Evolutionary conservation across 2,888 invertebrate species (phyloP), one percentile per base, ranked within the genome.

Genomic region (Aporophyla lueneburgensis): DNA sequence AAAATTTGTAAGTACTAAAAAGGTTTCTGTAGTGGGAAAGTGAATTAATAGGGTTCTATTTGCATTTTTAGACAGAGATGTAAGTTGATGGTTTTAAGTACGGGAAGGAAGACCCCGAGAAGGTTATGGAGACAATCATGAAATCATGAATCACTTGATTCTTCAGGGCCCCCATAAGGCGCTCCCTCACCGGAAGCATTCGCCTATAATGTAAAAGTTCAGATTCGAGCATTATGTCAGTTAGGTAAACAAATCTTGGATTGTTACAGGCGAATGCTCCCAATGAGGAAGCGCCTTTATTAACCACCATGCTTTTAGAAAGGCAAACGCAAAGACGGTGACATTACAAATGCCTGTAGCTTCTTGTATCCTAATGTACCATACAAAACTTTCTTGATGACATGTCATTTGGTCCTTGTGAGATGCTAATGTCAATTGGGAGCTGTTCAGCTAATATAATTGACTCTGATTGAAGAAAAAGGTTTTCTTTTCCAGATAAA

Each of bases 1-100:
- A 83, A 86, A 83, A 69, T 19, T 73, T 62, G 69, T 77, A 72
- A 79, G 79, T 84, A 53, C 51, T 24, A 56, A 7, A 21, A 19
- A 62, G 16, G 6, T 24, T 59, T 61, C 2, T 43, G 12, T 46
- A 12, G 14, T 19, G 3, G n/a, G 7, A 5, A 16, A 43, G 0
- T 5, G 12, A 51, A 21, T 7, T 33, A 10, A 49, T 49, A 43
- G 6, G 9, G 7, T 6, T 56, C n/a, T 27, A 16, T 27, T 58
- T 27, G 0, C 5, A 62, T n/a, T 19, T 51, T 21, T 2, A 71
- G 43, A 16, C 21, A 14, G 14, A 53, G 49, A 16, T 16, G 10
- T 10, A 46, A 46, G 10, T 10, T 10, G 43, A 46, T 46, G 43
- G 43, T 19, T 19, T 51, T 51, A 51, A 16, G 19, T 10, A 9